Evolutionary conservation across 2,113 vertebrate species (phyloP), one percentile per base, ranked within the genome.

Genomic region (Arothron firmamentum): DNA sequence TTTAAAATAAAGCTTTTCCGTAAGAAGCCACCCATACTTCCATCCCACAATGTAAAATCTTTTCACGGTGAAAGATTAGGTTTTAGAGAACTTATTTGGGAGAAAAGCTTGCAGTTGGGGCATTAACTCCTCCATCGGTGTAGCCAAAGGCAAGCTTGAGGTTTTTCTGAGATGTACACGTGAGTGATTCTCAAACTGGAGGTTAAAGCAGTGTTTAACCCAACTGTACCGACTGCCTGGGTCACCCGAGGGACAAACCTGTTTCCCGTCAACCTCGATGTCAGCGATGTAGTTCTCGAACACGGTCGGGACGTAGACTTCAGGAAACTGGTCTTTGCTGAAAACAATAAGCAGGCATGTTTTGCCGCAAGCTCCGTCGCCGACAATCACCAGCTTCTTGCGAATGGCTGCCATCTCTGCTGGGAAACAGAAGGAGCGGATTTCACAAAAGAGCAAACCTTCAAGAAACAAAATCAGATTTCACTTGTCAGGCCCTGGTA

Each of bases 201-300:
- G 21, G 25, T 28, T 7, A 4, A 7, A 28, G 3, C 25, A 28
- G 25, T 5, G 25, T 5, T 28, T 28, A 28, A 28, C 4, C 25
- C 25, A 28, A 5, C 25, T 23, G 21, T 23, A 23, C 21, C 3
- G 42, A 15, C 10, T 45, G 43, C 10, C 43, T 45, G 3, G 6
- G 25, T 7, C 25, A 7, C 6, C 43, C 13, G n/a, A 23, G 17
- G 18, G 48, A 84, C 85, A 75, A 61, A 99, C 97, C 96, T 98
- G 95, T 80, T 97, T 99, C 70, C 93, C 90, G 0, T 98, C 96
- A 6, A 99, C 95, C 86, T 98, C 97, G 2, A 99, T 98, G 79
- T 98, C 96, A 0, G 96, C 96, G 0, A 98, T 97, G 89, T 98
- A 99, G 92, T 99, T 98, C 90, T 98, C 97, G 0, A 99, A 99